Evolutionary conservation across 2,113 vertebrate genomes (phyloP).

Genomic region (Pungitius pungitius): DNA sequence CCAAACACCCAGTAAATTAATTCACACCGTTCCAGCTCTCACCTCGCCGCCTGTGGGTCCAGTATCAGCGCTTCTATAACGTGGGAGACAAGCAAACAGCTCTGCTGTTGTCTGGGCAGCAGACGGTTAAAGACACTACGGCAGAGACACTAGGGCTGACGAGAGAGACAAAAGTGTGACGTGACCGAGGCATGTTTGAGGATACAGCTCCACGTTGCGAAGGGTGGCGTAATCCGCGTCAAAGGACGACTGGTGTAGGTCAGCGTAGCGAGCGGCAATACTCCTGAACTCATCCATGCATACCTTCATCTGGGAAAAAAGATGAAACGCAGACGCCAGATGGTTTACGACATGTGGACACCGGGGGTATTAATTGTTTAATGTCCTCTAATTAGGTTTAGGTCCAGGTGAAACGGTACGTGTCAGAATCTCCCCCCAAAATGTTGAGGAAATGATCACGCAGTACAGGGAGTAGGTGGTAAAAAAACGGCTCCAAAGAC

Average conservation of each 20-base stretch:
- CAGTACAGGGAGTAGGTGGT: neutral
- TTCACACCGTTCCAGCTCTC: slow-evolving; percentile 34
- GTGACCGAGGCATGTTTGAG: slow-evolving; percentile 30
- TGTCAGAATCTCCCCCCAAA: neutral
- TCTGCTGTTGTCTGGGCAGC: slow-evolving; percentile 91
- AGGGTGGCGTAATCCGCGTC: slow-evolving; percentile 95
- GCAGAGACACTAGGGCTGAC: neutral
- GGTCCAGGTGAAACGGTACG: neutral
- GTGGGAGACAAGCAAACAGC: slow-evolving; percentile 93
- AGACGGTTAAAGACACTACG: slow-evolving; percentile 44
- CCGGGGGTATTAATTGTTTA: neutral
- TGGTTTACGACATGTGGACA: neutral
- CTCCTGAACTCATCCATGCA: slow-evolving; percentile 95
- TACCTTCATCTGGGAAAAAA: slow-evolving; percentile 88
- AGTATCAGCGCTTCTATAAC: slow-evolving; percentile 94
- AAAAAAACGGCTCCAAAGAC: neutral
- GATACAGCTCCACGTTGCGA: slow-evolving; percentile 97
- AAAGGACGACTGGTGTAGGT: slow-evolving; percentile 96
- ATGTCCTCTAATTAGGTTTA: neutral
- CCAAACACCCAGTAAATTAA: neutral
- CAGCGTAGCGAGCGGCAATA: slow-evolving; percentile 91
- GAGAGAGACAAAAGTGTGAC: neutral
- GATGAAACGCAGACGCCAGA: neutral
- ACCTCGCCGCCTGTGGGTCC: slow-evolving; percentile 94
- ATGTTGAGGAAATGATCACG: neutral